Evolutionary conservation across 2,797 vertebrate genomes (phyloP).

Genomic region (Helarctos malayanus): DNA sequence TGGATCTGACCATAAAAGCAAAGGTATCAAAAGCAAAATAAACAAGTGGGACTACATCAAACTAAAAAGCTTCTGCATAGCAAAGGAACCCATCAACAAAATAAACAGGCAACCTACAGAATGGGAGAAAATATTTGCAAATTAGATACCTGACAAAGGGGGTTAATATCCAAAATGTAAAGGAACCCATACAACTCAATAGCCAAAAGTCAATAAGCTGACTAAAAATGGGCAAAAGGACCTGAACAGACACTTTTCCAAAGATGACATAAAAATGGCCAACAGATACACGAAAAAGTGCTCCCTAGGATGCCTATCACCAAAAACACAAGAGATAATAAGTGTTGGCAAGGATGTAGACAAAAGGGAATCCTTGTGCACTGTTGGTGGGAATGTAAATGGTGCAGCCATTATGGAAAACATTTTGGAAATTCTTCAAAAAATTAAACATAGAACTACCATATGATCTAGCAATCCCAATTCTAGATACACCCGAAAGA

Average conservation of each 20-base stretch:
- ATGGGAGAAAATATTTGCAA: neutral
- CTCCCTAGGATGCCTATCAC: neutral
- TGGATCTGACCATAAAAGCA: neutral
- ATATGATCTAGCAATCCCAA: neutral
- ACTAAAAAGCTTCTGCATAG: conserved; percentile 12
- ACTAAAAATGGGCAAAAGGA: neutral
- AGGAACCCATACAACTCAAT: neutral
- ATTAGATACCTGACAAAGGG: neutral
- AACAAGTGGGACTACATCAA: neutral
- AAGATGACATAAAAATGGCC: neutral
- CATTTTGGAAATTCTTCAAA: neutral
- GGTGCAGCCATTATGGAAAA: neutral
- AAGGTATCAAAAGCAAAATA: conserved; percentile 19
- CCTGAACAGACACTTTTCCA: neutral
- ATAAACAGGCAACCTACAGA: neutral
- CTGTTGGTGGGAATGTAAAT: neutral
- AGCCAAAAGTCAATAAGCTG: neutral
- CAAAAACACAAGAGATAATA: neutral
- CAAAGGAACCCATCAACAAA: conserved; percentile 3
- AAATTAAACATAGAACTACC: neutral
- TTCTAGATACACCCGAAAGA: neutral
- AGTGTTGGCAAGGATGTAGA: neutral
- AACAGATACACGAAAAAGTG: neutral
- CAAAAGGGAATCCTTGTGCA: neutral
- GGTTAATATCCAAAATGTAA: neutral